Base-by-base conservation (phyloP, 2,888 invertebrate genomes). In the Kuschelorhynchus macadamiae region DNA sequence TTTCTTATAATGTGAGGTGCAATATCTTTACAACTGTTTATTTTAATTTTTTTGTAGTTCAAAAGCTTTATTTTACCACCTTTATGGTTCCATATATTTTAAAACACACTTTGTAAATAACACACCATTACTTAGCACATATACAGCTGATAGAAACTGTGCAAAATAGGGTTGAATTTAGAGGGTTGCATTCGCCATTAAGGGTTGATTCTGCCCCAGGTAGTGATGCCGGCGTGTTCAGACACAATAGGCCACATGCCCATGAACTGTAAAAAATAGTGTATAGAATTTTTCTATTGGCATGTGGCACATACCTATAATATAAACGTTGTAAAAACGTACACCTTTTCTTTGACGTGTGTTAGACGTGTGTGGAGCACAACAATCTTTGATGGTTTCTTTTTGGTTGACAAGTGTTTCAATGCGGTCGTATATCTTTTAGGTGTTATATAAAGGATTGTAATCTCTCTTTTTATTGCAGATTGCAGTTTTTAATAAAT, bases 231-330 rank as follows among this genome's bases (percentile, higher is more conserved):
- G 33, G 33, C 77, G 75, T 73, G 74, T 70, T 73, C 73, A 68
- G 69, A 79, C n/a, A n/a, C 81, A 81, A 81, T 80, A 70, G 79
- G 75, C 78, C 78, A 77, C 78, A 79, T 79, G 80, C 78, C 79
- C 78, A 78, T 72, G 74, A 77, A 78, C 71, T 74, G 76, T 77
- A 79, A 79, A 80, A 80, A 80, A 80, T 80, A 76, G 79, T 80
- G 80, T 79, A 80, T 80, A 78, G 77, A 76, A 74, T 77, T 74
- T 75, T 77, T 78, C 77, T 76, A 73, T 73, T 76, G 80, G 79
- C 80, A 80, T 80, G 81, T 79, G 80, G 78, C 78, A 75, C 81
- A 82, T 79, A 82, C 81, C 81, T 81, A 82, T 83, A 82, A 82
- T 82, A 81, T 81, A 49, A 53, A 20, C 57, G 50, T 57, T 16